Conservation (phyloP, 2,797 vertebrate genomes). For the Eurystomus glaucurus region DNA sequence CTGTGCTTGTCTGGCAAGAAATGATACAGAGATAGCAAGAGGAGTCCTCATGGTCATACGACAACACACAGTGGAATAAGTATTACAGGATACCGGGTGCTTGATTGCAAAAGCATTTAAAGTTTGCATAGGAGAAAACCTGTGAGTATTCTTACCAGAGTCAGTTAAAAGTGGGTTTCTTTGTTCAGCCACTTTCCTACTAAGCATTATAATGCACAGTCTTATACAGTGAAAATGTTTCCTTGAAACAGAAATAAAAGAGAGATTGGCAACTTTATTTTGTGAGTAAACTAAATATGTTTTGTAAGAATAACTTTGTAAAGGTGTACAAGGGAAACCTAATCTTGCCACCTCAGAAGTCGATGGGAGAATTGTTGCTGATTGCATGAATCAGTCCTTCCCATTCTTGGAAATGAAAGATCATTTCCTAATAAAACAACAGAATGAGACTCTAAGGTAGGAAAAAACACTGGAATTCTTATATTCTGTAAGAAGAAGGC, state of each 20-base stretch:
- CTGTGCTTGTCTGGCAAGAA: background rate
- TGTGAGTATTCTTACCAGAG: background rate
- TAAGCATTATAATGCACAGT: background rate
- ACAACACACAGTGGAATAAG: background rate
- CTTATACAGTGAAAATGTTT: background rate
- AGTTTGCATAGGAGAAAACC: background rate
- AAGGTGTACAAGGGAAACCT: background rate
- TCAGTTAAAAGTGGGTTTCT: background rate
- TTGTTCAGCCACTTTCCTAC: background rate
- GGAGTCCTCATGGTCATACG: fast-evolving
- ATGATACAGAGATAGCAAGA: background rate
- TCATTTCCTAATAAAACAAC: background rate
- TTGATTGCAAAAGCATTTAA: background rate
- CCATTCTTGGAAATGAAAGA: background rate
- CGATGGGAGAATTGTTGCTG: background rate
- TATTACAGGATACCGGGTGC: background rate
- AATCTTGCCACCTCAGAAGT: background rate
- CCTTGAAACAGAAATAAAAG: background rate
- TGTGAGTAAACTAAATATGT: background rate
- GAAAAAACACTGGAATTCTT: background rate
- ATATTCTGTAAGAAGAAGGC: background rate
- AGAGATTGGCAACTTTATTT: background rate
- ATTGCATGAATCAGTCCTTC: background rate
- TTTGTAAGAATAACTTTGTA: background rate
- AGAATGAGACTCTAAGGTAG: background rate